Percentiles rank a stretch among this genome's conserved stretches.
phyloP scores from a whole-genome alignment of 1,140 invertebrate genomes.

The Drosophila malerkotliana region DNA sequence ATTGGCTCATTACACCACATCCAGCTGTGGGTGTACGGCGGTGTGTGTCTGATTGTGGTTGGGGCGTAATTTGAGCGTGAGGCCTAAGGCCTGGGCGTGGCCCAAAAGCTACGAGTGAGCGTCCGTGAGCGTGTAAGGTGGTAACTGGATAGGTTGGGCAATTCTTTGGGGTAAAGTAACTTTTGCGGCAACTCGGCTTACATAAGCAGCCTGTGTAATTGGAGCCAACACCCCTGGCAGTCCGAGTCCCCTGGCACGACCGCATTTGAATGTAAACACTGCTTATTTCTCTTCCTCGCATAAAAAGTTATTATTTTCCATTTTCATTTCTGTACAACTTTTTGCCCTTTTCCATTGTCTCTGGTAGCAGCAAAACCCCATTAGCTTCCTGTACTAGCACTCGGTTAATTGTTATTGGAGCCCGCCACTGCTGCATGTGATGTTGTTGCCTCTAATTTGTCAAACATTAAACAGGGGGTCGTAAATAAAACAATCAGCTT shows the following conservation, averaged over 20 bases:
- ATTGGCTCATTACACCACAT: constrained; percentile 58
- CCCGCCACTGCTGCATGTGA: constrained; percentile 14
- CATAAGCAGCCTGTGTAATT: constrained; percentile 45
- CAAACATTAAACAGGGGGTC: constrained; percentile 74
- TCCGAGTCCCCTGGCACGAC: constrained; percentile 28
- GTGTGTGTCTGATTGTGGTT: constrained; percentile 7
- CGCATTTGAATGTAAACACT: constrained; percentile 57
- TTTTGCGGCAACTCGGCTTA: constrained; percentile 41
- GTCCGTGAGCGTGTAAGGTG: not conserved
- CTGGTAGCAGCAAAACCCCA: constrained; percentile 52
- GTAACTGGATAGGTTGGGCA: constrained; percentile 44
- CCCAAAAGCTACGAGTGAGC: not conserved
- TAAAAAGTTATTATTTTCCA: constrained; percentile 49
- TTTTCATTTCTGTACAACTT: constrained; percentile 33
- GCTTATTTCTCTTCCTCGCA: constrained; percentile 34
- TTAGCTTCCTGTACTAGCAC: constrained; percentile 67
- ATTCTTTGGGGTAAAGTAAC: constrained; percentile 27
- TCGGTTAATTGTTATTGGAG: constrained; percentile 46
- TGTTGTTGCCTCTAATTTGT: constrained; percentile 71
- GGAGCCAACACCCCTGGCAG: constrained; percentile 14
- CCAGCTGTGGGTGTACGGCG: constrained; percentile 30
- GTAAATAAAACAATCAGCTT: constrained; percentile 80
- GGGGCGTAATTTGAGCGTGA: constrained; percentile 32
- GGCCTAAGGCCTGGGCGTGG: constrained; percentile 45
- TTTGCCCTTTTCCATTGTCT: constrained; percentile 36